Conservation (phyloP, 2,888 invertebrate species). For the Bugula neritina region DNA sequence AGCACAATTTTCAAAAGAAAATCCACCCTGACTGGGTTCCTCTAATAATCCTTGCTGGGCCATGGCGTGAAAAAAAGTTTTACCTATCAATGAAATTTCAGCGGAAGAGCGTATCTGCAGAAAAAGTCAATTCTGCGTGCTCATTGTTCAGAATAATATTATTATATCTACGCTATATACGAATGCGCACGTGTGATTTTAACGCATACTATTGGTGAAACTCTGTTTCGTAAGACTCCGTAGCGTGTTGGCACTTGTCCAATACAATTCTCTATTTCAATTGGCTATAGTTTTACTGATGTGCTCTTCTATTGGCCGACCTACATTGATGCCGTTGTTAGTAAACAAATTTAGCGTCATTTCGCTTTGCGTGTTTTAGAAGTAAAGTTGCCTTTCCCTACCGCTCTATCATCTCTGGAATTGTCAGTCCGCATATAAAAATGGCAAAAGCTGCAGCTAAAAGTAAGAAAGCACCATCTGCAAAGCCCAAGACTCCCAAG, state of each 20-base stretch:
- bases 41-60: neutral
- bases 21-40: slow-evolving; percentile 59
- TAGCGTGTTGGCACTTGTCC: neutral
- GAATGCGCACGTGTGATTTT: too few species aligned
- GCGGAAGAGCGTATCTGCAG: too few species aligned
- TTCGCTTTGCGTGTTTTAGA: slow-evolving; percentile 12
- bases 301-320: slow-evolving; percentile 3
- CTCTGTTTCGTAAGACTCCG: too few species aligned
- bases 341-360: slow-evolving; percentile 23
- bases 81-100: too few species aligned
- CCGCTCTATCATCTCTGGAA: slow-evolving; percentile 9
- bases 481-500: neutral
- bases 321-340: slow-evolving; percentile 1
- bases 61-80: too few species aligned
- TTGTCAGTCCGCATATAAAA: neutral
- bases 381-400: slow-evolving; percentile 25
- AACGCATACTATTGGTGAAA: too few species aligned
- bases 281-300: neutral
- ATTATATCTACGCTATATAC: too few species aligned
- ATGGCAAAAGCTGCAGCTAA: neutral
- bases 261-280: neutral
- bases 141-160: too few species aligned
- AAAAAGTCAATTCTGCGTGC: too few species aligned
- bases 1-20: slow-evolving; percentile 76
- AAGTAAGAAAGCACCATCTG: neutral